Conservation (phyloP, 2,888 invertebrate species). For the Schizaphis graminum region DNA sequence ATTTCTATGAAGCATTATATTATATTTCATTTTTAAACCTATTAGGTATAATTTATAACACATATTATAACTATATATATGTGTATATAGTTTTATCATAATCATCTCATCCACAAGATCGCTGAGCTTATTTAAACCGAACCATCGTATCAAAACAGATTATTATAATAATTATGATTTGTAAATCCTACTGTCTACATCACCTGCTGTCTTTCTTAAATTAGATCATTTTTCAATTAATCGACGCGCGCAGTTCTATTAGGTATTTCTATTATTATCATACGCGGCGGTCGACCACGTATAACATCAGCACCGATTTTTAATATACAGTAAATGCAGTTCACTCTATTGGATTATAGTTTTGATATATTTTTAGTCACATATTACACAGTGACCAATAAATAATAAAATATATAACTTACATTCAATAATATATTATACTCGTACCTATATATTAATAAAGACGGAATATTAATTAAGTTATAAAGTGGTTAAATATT, state of each 20-base stretch:
- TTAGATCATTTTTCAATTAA: slow-evolving; percentile 33
- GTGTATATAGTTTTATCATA: background rate
- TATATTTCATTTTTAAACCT: background rate
- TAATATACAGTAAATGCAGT: background rate
- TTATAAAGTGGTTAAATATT: background rate
- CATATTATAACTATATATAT: background rate
- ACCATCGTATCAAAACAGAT: background rate
- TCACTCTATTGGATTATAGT: background rate
- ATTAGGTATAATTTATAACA: background rate
- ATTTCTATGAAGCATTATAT: background rate
- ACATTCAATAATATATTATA: background rate
- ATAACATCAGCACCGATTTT: slow-evolving; percentile 27
- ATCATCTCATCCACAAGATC: background rate
- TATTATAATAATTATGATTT: background rate
- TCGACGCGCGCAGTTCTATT: background rate
- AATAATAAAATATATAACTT: background rate
- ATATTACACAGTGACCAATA: background rate
- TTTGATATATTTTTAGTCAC: background rate
- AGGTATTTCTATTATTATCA: background rate
- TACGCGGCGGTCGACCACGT: background rate
- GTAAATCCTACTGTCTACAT: background rate
- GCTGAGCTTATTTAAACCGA: background rate
- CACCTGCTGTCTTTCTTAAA: background rate
- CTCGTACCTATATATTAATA: background rate
- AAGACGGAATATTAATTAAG: too few relatives aligned